Evolutionary conservation across 2,888 invertebrate genomes (phyloP), one percentile per base, ranked within the genome.

Genomic region (Cyclophora albipunctata): DNA sequence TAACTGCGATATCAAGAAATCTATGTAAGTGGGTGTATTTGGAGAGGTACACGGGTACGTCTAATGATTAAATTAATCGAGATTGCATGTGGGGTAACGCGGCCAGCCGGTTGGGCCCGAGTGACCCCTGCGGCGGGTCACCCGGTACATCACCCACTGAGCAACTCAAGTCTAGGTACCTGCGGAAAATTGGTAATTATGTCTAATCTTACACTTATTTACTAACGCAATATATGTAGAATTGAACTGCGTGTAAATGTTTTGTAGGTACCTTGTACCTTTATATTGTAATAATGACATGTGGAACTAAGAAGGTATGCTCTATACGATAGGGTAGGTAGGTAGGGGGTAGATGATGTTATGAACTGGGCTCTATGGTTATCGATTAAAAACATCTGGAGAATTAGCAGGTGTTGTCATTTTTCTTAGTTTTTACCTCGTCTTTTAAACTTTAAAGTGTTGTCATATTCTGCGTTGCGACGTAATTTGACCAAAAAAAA

Each of bases 121-220:
- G 57, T 77, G 78, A 81, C 79, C 58, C 52, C 51, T 69, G 65
- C 66, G 49, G 60, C 64, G 67, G 78, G 77, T 78, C 81, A 72
- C 63, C 57, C 57, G 66, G 63, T 62, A 60, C 61, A 60, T 60
- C 60, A 37, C 37, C 5, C 59, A 58, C 53, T 51, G 63, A 71
- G 69, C 68, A 45, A n/a, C n/a, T 20, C 1, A 1, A 20, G 20
- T 20, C 20, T 20, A 20, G 20, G n/a, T 33, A 45, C 51, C 81
- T 83, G 81, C 82, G 82, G 72, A 73, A 78, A 85, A 86, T 85
- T 62, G 78, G 71, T 86, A 86, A 87, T 86, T 84, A 71, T 73
- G 72, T 76, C 73, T 67, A 78, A 77, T 74, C 64, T 65, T 60
- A 58, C 64, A 58, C 64, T 51, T 46, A 59, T 60, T 64, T 70